A percentile compares a stretch with the other conserved stretches of the same genome.
Evolutionary conservation across 2,113 vertebrate genomes (phyloP).

Genomic region (Fukomys damarensis): DNA sequence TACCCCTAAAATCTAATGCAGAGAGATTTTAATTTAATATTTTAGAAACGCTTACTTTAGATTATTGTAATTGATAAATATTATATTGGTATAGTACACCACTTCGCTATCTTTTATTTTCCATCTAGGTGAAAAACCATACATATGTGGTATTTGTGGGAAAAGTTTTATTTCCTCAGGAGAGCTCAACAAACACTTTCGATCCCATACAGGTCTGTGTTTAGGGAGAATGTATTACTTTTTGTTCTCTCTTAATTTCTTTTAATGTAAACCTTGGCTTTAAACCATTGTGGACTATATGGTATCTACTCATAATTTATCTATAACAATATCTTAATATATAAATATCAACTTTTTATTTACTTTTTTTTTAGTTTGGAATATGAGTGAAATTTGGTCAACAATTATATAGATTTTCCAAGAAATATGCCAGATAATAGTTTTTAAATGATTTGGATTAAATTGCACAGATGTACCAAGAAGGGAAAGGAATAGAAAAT

Average conservation of each 20-base stretch:
- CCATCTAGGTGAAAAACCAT: constrained; percentile 91
- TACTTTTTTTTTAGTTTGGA: constrained; percentile 47
- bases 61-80: constrained; percentile 76
- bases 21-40: constrained; percentile 66
- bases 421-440: constrained; percentile 53
- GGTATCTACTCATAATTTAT: constrained; percentile 59
- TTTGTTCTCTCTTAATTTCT: constrained; percentile 81
- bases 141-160: constrained; percentile 93
- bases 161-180: constrained; percentile 96
- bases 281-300: constrained; percentile 64
- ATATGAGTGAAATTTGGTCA: constrained; percentile 57
- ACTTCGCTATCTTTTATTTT: constrained; percentile 84
- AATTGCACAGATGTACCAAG: constrained; percentile 40
- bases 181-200: constrained; percentile 97
- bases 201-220: constrained; percentile 94
- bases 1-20: constrained; percentile 61
- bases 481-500: constrained; percentile 58
- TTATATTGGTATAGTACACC: constrained; percentile 82
- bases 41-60: constrained; percentile 69
- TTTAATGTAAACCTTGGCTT: constrained; percentile 75
- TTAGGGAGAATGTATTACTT: constrained; percentile 78
- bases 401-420: constrained; percentile 55
- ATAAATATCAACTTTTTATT: constrained; percentile 57
- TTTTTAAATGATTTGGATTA: constrained; percentile 46
- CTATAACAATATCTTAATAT: constrained; percentile 63